Evolutionary conservation across 2,113 vertebrate genomes (phyloP), one percentile per base, ranked within the genome.

Genomic region (Ciconia stormi): DNA sequence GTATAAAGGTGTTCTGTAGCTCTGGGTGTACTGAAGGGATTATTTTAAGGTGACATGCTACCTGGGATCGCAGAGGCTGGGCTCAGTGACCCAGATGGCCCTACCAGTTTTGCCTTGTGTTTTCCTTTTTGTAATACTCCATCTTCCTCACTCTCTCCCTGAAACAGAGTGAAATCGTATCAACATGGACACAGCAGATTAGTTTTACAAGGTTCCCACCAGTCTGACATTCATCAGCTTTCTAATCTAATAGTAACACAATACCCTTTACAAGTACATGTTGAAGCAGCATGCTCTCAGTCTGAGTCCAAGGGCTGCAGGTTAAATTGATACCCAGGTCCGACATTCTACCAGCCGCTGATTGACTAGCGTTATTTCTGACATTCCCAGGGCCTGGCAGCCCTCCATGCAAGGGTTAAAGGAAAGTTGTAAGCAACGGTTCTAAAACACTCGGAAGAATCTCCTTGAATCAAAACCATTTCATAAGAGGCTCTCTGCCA

Each of bases 151-250:
- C 36, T 38, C 73, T 72, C 62, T 40, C 14, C 3, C 55, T 69
- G 70, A 92, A 92, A 84, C 77, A 72, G 83, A 80, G 62, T 34
- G 71, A 95, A 96, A 95, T 94, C 62, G 47, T 74, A 97, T 86
- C 95, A 93, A 74, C 82, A 88, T 90, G 96, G 94, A 93, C 63
- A 83, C 71, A 97, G 94, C 91, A 97, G 95, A 91, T 96, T 94
- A 96, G 89, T 70, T 97, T 94, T 96, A 97, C 95, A 95, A 96
- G 91, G 82, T 97, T 96, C 95, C 95, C 93, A 94, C 82, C 89
- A 70, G 93, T 29, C 59, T 95, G 93, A 90, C 93, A 95, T 95
- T 40, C 94, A 94, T 95, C 96, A 96, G 89, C 82, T 62, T 59
- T 96, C 95, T 74, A 83, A 95, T 88, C 89, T 81, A 30, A 59